Base-by-base conservation (phyloP, 1,140 invertebrate genomes). In the Elysia chlorotica region DNA sequence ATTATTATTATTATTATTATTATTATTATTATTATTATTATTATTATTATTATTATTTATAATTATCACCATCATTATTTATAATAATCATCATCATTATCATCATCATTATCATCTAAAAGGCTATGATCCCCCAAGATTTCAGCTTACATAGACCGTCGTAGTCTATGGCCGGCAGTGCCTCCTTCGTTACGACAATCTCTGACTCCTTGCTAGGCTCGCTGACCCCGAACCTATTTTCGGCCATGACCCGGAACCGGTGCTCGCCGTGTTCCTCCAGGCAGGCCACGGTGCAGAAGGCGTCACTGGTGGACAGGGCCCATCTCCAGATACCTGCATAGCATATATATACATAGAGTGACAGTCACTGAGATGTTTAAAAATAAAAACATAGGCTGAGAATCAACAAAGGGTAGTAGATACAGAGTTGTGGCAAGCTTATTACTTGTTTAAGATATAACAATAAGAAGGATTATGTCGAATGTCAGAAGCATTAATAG, bases 161-260 rank as follows among this genome's bases (percentile, higher is more conserved):
- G 71, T 86, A 87, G 72, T 86, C 79, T 35, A 86, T 74, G 36
- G 79, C 75, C 17, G 80, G 77, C 36, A 78, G 78, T 21, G 96
- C 96, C 91, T 99, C 78, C 61, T 74, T 78, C 0, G 79, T 85
- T 0, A 80, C 73, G 4, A 82, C 79, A 14, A 76, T 66, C 54
- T 81, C 79, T 14, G 81, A 79, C 59, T 81, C 78, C 33, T 84
- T 76, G 38, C 88, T 94, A 3, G 96, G 95, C 78, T 99, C 96
- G 25, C 96, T 98, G 70, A 93, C 92, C 65, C 97, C 97, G 83
- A 98, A 97, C 82, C 96, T 92, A 88, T 99, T 99, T 87, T 99
- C 97, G 68, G 97, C 96, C 89, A 96, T 92, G 0, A 99, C 96
- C 65, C 97, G 91, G 91, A 99, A 99, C 76, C 98, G 95, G 86